These are phyloP conservation scores for Plagodis pulveraria DNA, from an alignment of 2,888 invertebrate species.

Conservation along the genomic window DNA sequence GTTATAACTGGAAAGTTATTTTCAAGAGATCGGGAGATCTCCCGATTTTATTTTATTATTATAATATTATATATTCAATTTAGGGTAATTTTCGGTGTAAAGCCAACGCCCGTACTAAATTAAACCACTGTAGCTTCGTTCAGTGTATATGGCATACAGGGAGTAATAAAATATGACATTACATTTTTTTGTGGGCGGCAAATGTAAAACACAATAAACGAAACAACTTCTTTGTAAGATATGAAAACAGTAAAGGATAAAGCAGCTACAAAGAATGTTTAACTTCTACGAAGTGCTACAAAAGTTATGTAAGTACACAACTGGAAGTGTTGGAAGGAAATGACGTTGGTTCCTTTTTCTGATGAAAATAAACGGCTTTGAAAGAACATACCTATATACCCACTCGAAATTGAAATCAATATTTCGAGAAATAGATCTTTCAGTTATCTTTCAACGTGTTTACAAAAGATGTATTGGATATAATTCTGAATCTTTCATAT, in stretches of 20 bases:
- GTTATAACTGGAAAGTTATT: no score
- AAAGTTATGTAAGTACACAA: background rate
- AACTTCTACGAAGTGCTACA: slow-evolving; percentile 7
- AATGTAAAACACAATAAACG: no score
- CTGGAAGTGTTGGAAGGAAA: slow-evolving; percentile 5
- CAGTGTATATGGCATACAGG: no score
- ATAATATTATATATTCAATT: no score
- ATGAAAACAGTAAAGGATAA: background rate
- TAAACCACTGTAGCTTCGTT: no score
- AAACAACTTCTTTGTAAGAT: no score
- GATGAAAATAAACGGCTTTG: background rate
- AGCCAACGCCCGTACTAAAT: no score
- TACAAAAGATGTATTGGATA: slow-evolving; percentile 17
- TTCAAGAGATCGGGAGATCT: no score
- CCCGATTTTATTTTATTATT: no score
- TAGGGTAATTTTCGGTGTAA: no score
- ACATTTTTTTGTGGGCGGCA: no score
- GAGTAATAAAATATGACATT: no score
- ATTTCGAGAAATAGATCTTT: slow-evolving; percentile 22
- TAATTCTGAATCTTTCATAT: slow-evolving; percentile 18
- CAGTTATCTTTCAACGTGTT: slow-evolving; percentile 26
- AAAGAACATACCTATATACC: slow-evolving; percentile 1
- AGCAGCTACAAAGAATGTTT: background rate
- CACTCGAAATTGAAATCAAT: slow-evolving; percentile 27
- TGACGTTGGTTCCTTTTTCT: slow-evolving; percentile 6